phyloP scores from a whole-genome alignment of 2,797 vertebrate species.

The Xyrichtys novacula region DNA sequence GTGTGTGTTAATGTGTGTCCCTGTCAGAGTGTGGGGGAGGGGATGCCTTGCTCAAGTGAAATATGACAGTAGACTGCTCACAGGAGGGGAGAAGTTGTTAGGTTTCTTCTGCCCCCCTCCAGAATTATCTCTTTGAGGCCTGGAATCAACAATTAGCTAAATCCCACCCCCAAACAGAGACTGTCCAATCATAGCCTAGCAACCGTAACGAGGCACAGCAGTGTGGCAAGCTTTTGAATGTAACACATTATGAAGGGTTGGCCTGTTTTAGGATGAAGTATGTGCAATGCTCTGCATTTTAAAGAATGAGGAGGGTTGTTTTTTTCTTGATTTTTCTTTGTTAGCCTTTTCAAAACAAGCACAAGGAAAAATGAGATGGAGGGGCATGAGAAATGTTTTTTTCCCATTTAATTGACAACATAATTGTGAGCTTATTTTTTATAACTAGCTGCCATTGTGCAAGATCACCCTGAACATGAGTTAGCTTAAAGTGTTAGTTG shows the following conservation, averaged over 20 bases:
- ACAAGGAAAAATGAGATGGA: not conserved
- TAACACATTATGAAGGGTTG: not conserved
- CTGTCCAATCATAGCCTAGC: not conserved
- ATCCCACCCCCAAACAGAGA: not conserved
- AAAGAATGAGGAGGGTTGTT: not conserved
- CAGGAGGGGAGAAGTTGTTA: not conserved
- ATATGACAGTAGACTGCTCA: not conserved
- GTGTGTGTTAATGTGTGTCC: not conserved
- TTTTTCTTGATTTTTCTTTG: not conserved
- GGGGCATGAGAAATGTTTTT: not conserved
- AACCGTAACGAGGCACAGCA: not conserved
- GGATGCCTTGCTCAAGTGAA: constrained; percentile 23
- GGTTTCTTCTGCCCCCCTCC: not conserved
- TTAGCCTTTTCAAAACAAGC: not conserved
- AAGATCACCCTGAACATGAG: no score
- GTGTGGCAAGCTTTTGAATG: not conserved
- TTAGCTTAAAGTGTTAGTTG: no score
- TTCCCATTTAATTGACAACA: not conserved
- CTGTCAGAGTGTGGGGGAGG: not conserved
- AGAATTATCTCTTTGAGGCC: not conserved
- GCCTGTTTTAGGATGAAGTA: not conserved
- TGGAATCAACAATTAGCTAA: not conserved
- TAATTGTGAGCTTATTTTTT: not conserved
- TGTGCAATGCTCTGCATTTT: not conserved
- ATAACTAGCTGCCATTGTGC: no score